Evolutionary conservation across 2,797 vertebrate species (phyloP), one percentile per base, ranked within the genome.

Genomic region (Epinephelus malabaricus): DNA sequence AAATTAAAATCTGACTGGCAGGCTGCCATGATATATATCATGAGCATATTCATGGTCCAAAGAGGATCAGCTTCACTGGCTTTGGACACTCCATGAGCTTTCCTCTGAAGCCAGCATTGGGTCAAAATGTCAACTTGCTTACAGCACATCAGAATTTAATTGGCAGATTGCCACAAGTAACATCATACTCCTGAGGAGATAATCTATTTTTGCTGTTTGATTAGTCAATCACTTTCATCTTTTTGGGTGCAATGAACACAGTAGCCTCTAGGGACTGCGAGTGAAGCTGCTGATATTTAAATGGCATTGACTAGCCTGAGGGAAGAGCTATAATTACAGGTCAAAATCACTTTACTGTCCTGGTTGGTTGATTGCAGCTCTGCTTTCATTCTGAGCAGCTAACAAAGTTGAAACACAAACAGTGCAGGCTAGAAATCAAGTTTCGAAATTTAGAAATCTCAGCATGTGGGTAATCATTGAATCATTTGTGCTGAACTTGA

Each of bases 391-490:
- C 14, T 46, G 19, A 69, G 21, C 19, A 66, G 34, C 50, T 56
- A 34, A 71, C 68, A 46, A 64, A 43, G 25, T 5, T 40, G 4
- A 49, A 70, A 53, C 17, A 55, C 62, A 56, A 63, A 59, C 6
- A 70, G 46, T 47, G 18, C 23, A 56, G 45, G 8, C 47, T 46
- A 34, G 18, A 81, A 74, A 86, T 14, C 38, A 18, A 47, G 2
- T 67, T 77, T 79, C 0, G 5, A 69, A 83, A 79, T 25, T 54
- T 23, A 78, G 64, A 82, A 82, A 69, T 81, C 69, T 82, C 79
- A 85, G 82, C 71, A 87, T 82, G 77, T 46, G 69, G 73, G 58
- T 73, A 85, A 89, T 85, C 63, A 83, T 23, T 6, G n/a, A 83
- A 69, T 83, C 63, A 86, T 83, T 84, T 65, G 58, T 69, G 65